Evolutionary conservation across 2,113 vertebrate species (phyloP).

Genomic region (Brachionichthys hirsutus): DNA sequence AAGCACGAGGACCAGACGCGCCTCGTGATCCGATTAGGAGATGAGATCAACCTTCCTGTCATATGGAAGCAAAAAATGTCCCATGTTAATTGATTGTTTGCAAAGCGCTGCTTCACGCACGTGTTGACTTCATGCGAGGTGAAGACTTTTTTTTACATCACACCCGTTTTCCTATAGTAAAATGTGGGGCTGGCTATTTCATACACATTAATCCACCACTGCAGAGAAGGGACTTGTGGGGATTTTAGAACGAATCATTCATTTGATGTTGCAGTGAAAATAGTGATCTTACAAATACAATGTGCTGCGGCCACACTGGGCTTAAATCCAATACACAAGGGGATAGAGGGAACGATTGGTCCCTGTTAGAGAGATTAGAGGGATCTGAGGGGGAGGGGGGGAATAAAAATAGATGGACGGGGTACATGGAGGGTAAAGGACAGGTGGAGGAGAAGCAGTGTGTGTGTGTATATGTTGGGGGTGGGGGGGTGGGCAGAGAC

Average conservation of each 20-base stretch:
- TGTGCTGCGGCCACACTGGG: constrained; percentile 19
- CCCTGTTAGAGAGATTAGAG: constrained; percentile 48
- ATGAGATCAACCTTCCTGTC: no score
- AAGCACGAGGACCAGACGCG: no score
- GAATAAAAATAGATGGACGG: constrained; percentile 2
- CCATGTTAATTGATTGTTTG: no score
- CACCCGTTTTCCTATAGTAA: no score
- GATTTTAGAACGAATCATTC: constrained; percentile 1
- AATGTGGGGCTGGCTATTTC: no score
- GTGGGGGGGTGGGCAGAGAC: not conserved
- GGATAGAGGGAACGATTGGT: constrained; percentile 14
- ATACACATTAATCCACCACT: no score
- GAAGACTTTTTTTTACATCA: no score
- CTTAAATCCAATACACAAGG: constrained; percentile 25
- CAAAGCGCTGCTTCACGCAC: no score
- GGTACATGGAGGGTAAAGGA: constrained; percentile 3
- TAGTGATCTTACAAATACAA: not conserved
- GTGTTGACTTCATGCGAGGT: no score
- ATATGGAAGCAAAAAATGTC: no score
- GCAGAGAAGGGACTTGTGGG: no score
- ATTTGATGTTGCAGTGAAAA: constrained; percentile 9
- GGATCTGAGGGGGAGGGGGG: constrained; percentile 24
- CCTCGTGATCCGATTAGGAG: no score
- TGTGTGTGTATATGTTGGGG: not conserved
- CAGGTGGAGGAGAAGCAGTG: constrained; percentile 8